Base-by-base conservation (phyloP, 2,888 invertebrate genomes). In the Scaptomyza cyrtandrae region DNA sequence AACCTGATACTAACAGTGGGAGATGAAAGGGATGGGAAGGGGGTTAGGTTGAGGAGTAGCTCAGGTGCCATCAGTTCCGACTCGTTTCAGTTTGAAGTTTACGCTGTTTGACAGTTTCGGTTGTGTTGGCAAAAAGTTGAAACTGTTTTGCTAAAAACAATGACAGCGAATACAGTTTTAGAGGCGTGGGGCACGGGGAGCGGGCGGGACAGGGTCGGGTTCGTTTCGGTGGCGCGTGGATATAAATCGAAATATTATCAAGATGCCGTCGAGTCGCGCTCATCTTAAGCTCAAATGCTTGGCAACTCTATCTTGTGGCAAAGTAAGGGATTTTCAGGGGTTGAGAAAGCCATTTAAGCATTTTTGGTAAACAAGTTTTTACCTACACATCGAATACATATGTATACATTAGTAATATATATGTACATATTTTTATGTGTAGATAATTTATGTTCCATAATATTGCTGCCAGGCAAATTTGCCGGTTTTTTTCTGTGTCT, bases 201-300 rank as follows among this genome's bases (percentile, higher is more conserved):
- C 33, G 33, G 5, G 37, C 2, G 37, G 35, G 0, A 24, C 6
- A 5, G 13, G 13, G 5, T 13, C 11, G 3, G 4, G 29, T n/a
- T 10, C 6, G 49, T 10, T 35, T 7, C 5, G 3, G 0, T 19
- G 11, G 31, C 37, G 45, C 31, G 45, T 41, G 73, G 49, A 66
- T 62, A 88, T 87, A 89, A 89, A 85, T 85, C 89, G 89, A 89
- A 83, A 85, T 87, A 86, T 85, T 89, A 85, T 85, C 85, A 85
- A 75, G 85, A 85, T 85, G 85, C 85, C 85, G 73, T 70, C 73
- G 70, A 49, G 85, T 89, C 85, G 83, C 73, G 83, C 66, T 16
- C 41, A 45, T 46, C 44, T 65, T 49, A 56, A 27, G 27, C 57
- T 58, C 57, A 76, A 58, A 44, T 57, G 62, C 56, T 62, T 57